phyloP scores from a whole-genome alignment of 1,140 invertebrate species.

The Lordiphosa clarofinis region DNA sequence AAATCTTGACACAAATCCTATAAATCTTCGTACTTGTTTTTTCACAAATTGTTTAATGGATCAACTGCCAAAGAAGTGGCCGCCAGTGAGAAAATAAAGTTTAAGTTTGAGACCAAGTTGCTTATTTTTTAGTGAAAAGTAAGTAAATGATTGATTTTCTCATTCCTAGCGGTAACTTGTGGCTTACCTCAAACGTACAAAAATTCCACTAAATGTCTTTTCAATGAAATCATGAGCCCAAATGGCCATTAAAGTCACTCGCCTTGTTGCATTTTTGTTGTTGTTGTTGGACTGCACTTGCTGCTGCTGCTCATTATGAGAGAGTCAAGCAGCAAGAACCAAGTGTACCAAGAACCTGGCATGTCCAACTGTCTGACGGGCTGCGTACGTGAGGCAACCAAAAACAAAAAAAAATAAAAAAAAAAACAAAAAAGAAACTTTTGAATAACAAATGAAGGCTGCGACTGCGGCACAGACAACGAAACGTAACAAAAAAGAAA shows the following conservation, averaged over 20 bases:
- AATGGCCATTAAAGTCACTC: conserved; percentile 15
- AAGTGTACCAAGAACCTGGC: conserved; percentile 8
- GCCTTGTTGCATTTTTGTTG: conserved; percentile 4
- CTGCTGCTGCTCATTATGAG: conserved; percentile 7
- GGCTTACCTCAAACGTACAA: no score
- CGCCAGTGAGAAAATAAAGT: no score
- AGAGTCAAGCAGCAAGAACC: not conserved
- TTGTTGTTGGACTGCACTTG: conserved; percentile 5
- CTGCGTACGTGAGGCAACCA: conserved; percentile 33
- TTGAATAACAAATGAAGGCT: conserved; percentile 75
- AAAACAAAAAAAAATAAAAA: conserved; percentile 17
- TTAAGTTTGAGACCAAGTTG: no score
- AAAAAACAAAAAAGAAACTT: conserved; percentile 54
- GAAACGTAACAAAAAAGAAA: conserved; percentile 8
- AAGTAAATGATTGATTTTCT: no score
- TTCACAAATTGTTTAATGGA: no score
- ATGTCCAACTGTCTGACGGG: conserved; percentile 11
- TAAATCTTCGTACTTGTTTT: no score
- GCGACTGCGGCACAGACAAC: conserved; percentile 49
- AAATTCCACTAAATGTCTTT: conserved; percentile 10
- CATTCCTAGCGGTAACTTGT: no score
- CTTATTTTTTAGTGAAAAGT: no score
- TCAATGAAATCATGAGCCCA: conserved; percentile 12
- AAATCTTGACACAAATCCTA: no score
- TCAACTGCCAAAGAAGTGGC: no score